Evolutionary conservation across 2,888 invertebrate genomes (phyloP).

Genomic region (Galerucella calmariensis): DNA sequence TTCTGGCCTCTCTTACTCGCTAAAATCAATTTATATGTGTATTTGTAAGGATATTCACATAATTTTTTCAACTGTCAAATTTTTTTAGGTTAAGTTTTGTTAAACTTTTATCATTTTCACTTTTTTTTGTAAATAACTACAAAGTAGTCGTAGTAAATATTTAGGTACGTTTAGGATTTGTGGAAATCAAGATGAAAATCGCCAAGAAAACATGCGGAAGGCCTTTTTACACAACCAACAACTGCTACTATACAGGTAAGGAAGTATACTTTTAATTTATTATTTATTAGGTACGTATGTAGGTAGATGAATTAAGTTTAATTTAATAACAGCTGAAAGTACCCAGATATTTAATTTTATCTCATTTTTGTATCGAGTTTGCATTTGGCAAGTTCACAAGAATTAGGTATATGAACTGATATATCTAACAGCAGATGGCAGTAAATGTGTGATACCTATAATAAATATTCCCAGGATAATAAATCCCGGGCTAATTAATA

Average conservation of each 20-base stretch:
- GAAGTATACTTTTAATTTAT: conserved; percentile 17
- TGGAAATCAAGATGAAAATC: neutral
- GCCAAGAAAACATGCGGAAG: conserved; percentile 26
- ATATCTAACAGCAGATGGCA: conserved; percentile 26
- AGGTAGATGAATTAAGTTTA: conserved; percentile 18
- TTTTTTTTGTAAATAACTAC: neutral
- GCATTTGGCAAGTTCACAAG: conserved; percentile 35
- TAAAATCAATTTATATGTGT: conserved; percentile 1
- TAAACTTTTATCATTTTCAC: conserved; percentile 19
- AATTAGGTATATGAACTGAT: conserved; percentile 7
- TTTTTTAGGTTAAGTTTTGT: conserved; percentile 36
- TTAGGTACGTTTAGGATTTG: neutral
- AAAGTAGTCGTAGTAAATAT: conserved; percentile 10
- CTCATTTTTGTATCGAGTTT: conserved; percentile 33
- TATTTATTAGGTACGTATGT: neutral
- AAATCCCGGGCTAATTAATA: conserved; percentile 14
- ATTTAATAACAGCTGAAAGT: conserved; percentile 26
- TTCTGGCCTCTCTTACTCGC: conserved; percentile 32
- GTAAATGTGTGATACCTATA: conserved; percentile 17
- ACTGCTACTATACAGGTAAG: conserved; percentile 21
- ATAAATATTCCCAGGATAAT: conserved; percentile 31
- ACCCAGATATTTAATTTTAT: conserved; percentile 29
- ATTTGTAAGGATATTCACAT: conserved; percentile 36
- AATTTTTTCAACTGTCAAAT: conserved; percentile 32
- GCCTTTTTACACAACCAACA: conserved; percentile 3